Evolutionary conservation across 2,113 vertebrate species (phyloP).

Genomic region (Rhinogobius similis): DNA sequence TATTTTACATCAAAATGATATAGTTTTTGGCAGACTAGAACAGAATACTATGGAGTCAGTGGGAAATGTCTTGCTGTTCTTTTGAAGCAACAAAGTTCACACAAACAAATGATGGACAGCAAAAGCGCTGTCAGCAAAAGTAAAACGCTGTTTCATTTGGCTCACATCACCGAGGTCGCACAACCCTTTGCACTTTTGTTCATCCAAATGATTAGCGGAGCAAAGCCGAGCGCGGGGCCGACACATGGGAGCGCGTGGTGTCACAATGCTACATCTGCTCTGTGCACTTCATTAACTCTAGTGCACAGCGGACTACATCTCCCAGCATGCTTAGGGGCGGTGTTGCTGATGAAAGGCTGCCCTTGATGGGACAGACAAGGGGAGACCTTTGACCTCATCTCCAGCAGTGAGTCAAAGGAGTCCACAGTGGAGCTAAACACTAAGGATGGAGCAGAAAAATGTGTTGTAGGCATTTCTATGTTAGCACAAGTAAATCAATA

Average conservation of each 20-base stretch:
- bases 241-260: slow-evolving; percentile 18
- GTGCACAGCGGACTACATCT: slow-evolving; percentile 36
- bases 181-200: slow-evolving; percentile 35
- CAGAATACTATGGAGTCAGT: background rate
- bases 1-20: background rate
- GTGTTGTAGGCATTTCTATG: background rate
- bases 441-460: background rate
- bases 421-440: background rate
- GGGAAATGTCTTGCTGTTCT: background rate
- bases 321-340: slow-evolving; percentile 47
- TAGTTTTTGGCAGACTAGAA: background rate
- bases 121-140: slow-evolving; percentile 44
- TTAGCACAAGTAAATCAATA: background rate
- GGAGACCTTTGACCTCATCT: slow-evolving; percentile 9
- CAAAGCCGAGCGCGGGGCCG: slow-evolving; percentile 19
- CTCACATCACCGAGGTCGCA: slow-evolving; percentile 40
- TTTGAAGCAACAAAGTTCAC: slow-evolving; percentile 11
- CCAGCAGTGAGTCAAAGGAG: background rate
- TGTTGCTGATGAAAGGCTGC: slow-evolving; percentile 10
- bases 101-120: slow-evolving; percentile 21
- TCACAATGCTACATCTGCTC: slow-evolving; percentile 48
- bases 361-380: slow-evolving; percentile 22
- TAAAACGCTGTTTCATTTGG: slow-evolving; percentile 38
- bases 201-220: slow-evolving; percentile 55
- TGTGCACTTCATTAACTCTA: slow-evolving; percentile 53